Evolutionary conservation across 2,113 vertebrate species (phyloP), one percentile per base, ranked within the genome.

Genomic region (Mesitornis unicolor): DNA sequence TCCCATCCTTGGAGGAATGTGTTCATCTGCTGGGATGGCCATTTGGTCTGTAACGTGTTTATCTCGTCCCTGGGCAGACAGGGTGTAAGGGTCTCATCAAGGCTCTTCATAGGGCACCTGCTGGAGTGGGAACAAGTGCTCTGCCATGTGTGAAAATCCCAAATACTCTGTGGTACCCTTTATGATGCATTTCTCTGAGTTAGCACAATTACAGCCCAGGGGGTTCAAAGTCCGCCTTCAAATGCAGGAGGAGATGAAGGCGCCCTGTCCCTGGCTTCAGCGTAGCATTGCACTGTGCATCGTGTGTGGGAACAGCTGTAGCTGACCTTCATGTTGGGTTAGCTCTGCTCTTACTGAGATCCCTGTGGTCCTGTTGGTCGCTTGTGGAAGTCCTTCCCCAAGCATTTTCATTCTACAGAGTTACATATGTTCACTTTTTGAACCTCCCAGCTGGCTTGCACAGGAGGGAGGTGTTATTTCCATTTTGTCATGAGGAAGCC

Each of bases 241-340:
- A 31, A 38, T 8, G 35, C 20, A 54, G 51, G 50, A 75, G 65
- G 9, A 22, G 17, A 15, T 36, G 69, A 56, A 91, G 50, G 63
- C 54, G 60, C 9, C 35, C 35, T 0, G 0, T 57, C 28, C 13
- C 57, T 7, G 7, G 12, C 25, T 64, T 33, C 10, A 22, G 36
- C 5, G 3, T 9, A 40, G 21, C 33, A 10, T 29, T 1, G 0
- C 13, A 2, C 45, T 0, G 0, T 14, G 24, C 36, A 7, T 51
- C 0, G 0, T 28, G 15, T 0, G 0, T 29, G 36, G 47, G 24
- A 78, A 45, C 4, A 51, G 69, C 64, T 59, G 84, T 68, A 60
- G 53, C 35, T n/a, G 20, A 2, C 33, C n/a, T 77, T 45, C 26
- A 17, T 26, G 29, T 38, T 87, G 81, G 38, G 26, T 42, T 88